Evolutionary conservation across 2,113 vertebrate species (phyloP), one percentile per base, ranked within the genome.

Genomic region (Suncus etruscus): DNA sequence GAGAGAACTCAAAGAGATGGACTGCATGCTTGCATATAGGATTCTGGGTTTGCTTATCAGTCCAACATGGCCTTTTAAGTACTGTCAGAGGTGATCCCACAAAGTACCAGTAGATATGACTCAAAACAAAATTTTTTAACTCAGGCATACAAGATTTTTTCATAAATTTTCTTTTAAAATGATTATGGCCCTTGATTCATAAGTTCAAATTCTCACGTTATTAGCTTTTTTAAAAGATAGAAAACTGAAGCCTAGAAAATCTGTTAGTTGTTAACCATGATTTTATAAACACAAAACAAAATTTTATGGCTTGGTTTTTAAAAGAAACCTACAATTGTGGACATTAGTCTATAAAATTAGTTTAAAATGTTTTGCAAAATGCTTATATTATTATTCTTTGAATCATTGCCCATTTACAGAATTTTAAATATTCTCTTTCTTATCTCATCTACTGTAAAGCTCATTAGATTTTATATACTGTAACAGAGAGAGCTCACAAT

Each of bases 151-250:
- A 27, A 66, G 8, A 29, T 39, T 80, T 89, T 63, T n/a, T 80
- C 18, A 68, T 51, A 66, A 14, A 87, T 45, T 85, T 24, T 73
- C 39, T 86, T 79, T 6, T 63, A 88, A 73, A 76, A 51, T 58
- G 14, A 87, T 70, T 78, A 81, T 0, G 84, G 54, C 4, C 16
- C 14, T 89, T 83, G 87, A 83, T 91, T 89, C 87, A 72, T 74
- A 85, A 61, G 7, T 75, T 89, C 39, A 91, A 89, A 78, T 63
- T 82, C 93, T 90, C 31, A 54, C 5, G 86, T 83, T 69, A 76
- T 1, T n/a, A 45, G 68, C 4, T 74, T 92, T 95, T 89, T 66
- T 75, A 82, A 86, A 90, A 45, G 9, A 22, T 24, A 4, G 63
- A 22, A 4, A 39, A 58, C 8, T 1, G 51, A 91, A 77, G 22